Base-by-base conservation (phyloP, 1,140 invertebrate genomes). In the Drosophila kanapiae region DNA sequence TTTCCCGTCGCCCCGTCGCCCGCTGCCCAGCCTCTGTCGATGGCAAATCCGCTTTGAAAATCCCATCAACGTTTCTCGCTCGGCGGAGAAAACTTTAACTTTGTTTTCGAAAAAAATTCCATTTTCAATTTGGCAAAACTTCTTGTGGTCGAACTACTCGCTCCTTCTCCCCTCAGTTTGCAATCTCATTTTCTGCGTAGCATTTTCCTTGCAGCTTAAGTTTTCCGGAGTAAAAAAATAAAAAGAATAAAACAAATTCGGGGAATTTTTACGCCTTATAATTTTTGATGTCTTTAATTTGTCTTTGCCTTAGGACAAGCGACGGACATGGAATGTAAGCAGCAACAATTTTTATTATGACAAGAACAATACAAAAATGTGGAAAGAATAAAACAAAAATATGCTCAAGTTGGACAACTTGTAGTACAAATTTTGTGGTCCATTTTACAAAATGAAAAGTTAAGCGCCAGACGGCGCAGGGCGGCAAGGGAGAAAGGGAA, bases 211-310 rank as follows among this genome's bases (percentile, higher is more conserved):
- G 40, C 51, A 68, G 65, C 76, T 64, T 76, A 37, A 35, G 53
- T 56, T 49, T 64, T 29, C 33, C 29, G 13, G 11, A 14, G 18
- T 14, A 38, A 35, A 31, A 62, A 62, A 18, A 23, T n/a, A 23
- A 23, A 23, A 2, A 3, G 3, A 23, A 23, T 23, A 23, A 23
- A 72, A 65, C 42, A 53, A 40, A 48, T 70, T 72, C 77, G 58
- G 27, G 72, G 77, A 82, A 90, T 81, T 88, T 90, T 88, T 88
- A 87, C 80, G 84, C 84, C 78, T 78, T 90, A 88, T 88, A 88
- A 88, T 88, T 88, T 88, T 61, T 84, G 80, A 88, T 90, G 80
- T 90, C 84, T 84, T 90, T 88, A 88, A 88, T 88, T 88, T 88
- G 85, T 90, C 84, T 88, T 88, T 88, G 72, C 48, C 80, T 42